Percentiles rank a stretch among this genome's conserved stretches.
Evolutionary conservation across 2,888 invertebrate genomes (phyloP).

Genomic region (Cataglyphis altisquamis): DNA sequence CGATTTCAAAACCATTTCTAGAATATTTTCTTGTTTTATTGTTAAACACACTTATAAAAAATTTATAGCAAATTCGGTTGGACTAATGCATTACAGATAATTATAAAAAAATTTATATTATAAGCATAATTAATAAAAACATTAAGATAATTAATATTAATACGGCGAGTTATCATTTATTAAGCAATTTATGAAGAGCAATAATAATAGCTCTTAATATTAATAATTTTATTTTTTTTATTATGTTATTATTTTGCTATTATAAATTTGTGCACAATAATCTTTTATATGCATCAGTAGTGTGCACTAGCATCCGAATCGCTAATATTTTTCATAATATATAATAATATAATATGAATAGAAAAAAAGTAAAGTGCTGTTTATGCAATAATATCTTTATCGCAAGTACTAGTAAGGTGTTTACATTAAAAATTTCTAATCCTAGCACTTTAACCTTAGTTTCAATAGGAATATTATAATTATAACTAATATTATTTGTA

Average conservation of each 20-base stretch:
- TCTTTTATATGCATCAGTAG: too few relatives aligned
- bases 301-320: too few relatives aligned
- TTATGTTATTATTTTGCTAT: too few relatives aligned
- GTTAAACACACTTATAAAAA: constrained; percentile 51
- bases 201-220: too few relatives aligned
- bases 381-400: constrained; percentile 77
- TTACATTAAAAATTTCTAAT: constrained; percentile 68
- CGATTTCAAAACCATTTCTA: constrained; percentile 52
- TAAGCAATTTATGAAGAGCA: too few relatives aligned
- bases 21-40: constrained; percentile 64
- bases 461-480: constrained; percentile 84
- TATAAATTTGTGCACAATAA: too few relatives aligned
- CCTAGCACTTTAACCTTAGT: constrained; percentile 75
- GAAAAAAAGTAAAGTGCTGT: constrained; percentile 38
- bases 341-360: constrained; percentile 15
- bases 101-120: too few relatives aligned
- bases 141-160: too few relatives aligned
- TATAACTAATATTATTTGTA: constrained; percentile 85
- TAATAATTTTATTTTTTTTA: too few relatives aligned
- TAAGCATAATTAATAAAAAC: too few relatives aligned
- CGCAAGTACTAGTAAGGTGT: constrained; percentile 57
- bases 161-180: too few relatives aligned
- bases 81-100: too few relatives aligned
- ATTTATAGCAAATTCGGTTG: neutral
- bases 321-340: constrained; percentile 25